Conservation (phyloP, 2,888 invertebrate species). For the Caenorhabditis becei region DNA sequence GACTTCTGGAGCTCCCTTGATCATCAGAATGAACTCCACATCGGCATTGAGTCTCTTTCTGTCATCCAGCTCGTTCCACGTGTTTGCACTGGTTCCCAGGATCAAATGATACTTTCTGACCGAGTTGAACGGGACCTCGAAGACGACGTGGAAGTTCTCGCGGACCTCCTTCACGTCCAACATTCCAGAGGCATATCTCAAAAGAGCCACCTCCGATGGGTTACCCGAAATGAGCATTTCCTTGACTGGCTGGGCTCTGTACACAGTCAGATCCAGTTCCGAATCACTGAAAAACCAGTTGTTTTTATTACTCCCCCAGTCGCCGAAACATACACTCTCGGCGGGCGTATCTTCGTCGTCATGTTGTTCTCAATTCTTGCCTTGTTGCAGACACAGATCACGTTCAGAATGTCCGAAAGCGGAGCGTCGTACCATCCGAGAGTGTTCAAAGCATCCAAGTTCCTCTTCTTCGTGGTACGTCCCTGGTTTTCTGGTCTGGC, state of each 20-base stretch:
- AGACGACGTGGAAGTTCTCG: constrained; percentile 67
- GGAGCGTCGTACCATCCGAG: constrained; percentile 64
- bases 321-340: constrained; percentile 48
- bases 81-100: constrained; percentile 56
- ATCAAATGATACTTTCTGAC: constrained; percentile 75
- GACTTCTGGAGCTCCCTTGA: constrained; percentile 77
- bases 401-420: constrained; percentile 68
- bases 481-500: constrained; percentile 64
- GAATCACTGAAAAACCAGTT: constrained; percentile 54
- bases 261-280: constrained; percentile 61
- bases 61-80: constrained; percentile 45
- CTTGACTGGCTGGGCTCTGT: constrained; percentile 54
- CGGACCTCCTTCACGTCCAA: constrained; percentile 61
- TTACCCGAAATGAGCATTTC: constrained; percentile 66
- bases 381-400: constrained; percentile 71
- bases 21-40: constrained; percentile 67
- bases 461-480: constrained; percentile 61
- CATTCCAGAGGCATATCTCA: constrained; percentile 66
- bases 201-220: constrained; percentile 70
- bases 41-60: constrained; percentile 44
- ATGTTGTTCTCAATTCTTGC: constrained; percentile 63
- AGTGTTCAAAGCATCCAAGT: constrained; percentile 53
- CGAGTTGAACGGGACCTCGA: constrained; percentile 78
- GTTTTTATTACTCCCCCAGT: not conserved
- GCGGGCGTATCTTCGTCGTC: constrained; percentile 53